phyloP scores from a whole-genome alignment of 1,140 invertebrate species.

The Drosophila malerkotliana region DNA sequence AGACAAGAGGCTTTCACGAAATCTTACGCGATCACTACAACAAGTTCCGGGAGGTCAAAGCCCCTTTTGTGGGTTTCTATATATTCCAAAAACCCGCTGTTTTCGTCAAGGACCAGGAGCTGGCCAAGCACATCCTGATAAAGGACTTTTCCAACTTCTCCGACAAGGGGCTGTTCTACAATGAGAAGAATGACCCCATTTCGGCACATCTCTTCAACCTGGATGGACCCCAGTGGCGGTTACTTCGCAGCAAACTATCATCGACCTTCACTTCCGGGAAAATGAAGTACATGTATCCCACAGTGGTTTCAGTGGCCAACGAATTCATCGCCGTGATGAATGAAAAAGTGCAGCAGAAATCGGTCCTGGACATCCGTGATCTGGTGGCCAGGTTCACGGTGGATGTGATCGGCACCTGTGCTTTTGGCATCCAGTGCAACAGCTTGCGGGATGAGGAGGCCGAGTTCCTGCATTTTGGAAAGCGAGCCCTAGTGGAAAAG shows the following conservation, averaged over 20 bases:
- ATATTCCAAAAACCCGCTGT: conserved; percentile 83
- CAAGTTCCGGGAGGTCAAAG: conserved; percentile 56
- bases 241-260: conserved; percentile 85
- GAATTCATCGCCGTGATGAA: conserved; percentile 51
- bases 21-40: conserved; percentile 59
- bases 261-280: conserved; percentile 86
- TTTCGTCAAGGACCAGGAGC: conserved; percentile 85
- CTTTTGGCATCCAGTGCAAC: conserved; percentile 87
- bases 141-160: conserved; percentile 86
- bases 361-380: conserved; percentile 59
- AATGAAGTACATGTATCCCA: conserved; percentile 85
- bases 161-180: conserved; percentile 84
- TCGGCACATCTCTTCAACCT: conserved; percentile 84
- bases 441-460: conserved; percentile 84
- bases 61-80: conserved; percentile 78
- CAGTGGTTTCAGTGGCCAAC: conserved; percentile 63
- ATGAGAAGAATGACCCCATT: conserved; percentile 84
- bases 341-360: conserved; percentile 15
- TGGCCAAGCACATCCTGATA: conserved; percentile 86
- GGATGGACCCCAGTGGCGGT: conserved; percentile 85
- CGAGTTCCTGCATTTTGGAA: conserved; percentile 82
- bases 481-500: conserved; percentile 58
- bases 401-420: conserved; percentile 86
- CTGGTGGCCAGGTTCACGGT: conserved; percentile 71
- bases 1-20: conserved; percentile 14